A percentile compares a stretch with the other conserved stretches of the same genome.
phyloP scores from a whole-genome alignment of 2,113 vertebrate species.

The Psammodynastes pulverulentus region DNA sequence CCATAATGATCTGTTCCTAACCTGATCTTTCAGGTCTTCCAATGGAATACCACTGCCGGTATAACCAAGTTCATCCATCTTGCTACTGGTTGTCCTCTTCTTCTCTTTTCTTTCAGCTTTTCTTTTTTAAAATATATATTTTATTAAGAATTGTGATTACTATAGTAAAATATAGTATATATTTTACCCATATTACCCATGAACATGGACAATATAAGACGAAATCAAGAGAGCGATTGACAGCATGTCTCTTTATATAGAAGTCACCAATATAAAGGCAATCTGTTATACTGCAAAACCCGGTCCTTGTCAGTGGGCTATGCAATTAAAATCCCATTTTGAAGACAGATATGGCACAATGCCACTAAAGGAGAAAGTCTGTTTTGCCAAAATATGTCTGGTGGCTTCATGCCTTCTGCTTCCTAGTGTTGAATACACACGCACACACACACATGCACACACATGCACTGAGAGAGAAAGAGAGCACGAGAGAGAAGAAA shows the following conservation, averaged over 20 bases:
- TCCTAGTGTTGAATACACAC: neutral
- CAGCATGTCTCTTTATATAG: neutral
- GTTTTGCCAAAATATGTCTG: neutral
- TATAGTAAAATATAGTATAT: no score
- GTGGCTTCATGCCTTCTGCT: neutral
- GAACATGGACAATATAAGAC: neutral
- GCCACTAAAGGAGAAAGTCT: neutral
- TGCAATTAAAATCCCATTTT: slow-evolving; percentile 1
- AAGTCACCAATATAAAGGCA: neutral
- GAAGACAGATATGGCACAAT: neutral
- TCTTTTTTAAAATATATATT: no score
- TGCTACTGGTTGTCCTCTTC: no score
- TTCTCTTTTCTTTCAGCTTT: no score
- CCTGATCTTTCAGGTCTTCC: no score
- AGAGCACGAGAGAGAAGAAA: neutral
- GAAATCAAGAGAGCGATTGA: neutral
- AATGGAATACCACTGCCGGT: no score
- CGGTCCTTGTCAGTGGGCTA: neutral
- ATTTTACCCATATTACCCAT: no score
- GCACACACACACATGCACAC: neutral
- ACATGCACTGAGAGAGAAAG: neutral
- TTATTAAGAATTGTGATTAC: no score
- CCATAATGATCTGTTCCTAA: no score
- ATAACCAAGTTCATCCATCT: no score
- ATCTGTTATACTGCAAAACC: neutral